Conservation (phyloP, 2,888 invertebrate genomes). For the Drosophila robusta region DNA sequence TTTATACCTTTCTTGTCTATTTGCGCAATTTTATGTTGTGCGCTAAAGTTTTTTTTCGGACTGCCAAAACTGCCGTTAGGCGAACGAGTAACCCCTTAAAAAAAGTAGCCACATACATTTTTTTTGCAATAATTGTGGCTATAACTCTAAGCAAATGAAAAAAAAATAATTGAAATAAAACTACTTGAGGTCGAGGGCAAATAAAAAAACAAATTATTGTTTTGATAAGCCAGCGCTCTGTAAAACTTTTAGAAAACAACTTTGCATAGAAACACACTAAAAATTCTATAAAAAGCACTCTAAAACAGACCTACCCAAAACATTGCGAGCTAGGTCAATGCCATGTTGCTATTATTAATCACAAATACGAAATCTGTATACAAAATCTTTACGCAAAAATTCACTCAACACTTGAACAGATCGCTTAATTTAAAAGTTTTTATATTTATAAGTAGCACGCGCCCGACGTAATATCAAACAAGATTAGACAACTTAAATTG, state of each 20-base stretch:
- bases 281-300: constrained; percentile 13
- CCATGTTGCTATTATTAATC: constrained; percentile 34
- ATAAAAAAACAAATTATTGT: background rate
- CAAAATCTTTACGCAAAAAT: constrained; percentile 19
- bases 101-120: constrained; percentile 34
- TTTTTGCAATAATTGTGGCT: constrained; percentile 44
- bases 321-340: constrained; percentile 41
- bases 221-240: constrained; percentile 10
- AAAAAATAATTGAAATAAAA: constrained; percentile 21
- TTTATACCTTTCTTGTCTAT: constrained; percentile 24
- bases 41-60: constrained; percentile 36
- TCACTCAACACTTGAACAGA: constrained; percentile 5
- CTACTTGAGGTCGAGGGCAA: constrained; percentile 18
- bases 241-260: background rate
- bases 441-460: constrained; percentile 22
- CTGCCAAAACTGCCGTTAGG: constrained; percentile 65
- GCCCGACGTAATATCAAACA: constrained; percentile 11
- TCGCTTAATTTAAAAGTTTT: constrained; percentile 2
- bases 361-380: constrained; percentile 14
- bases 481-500: constrained; percentile 17
- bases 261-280: background rate
- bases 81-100: constrained; percentile 33
- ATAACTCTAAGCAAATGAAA: constrained; percentile 17
- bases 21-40: constrained; percentile 64
- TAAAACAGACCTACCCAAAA: constrained; percentile 27